Evolutionary conservation across 2,797 vertebrate genomes (phyloP).

Genomic region (Sebastes aleutianus): DNA sequence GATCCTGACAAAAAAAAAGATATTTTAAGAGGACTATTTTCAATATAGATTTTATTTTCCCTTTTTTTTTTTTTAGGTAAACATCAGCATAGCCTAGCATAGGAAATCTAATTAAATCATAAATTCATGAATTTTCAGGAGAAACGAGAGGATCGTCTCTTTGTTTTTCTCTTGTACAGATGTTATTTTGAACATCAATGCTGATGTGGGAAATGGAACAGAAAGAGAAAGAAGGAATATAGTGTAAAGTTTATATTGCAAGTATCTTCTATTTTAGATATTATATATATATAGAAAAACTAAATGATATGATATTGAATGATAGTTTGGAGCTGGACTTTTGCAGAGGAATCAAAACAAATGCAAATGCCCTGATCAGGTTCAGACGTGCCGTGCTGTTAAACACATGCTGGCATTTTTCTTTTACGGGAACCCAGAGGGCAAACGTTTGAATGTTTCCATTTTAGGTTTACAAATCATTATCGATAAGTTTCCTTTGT

Average conservation of each 20-base stretch:
- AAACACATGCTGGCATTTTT: constrained; percentile 7
- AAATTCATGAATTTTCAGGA: constrained; percentile 36
- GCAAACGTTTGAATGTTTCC: constrained; percentile 13
- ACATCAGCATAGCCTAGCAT: constrained; percentile 43
- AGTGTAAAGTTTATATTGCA: constrained; percentile 48
- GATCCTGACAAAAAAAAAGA: constrained; percentile 46
- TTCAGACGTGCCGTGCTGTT: constrained; percentile 11
- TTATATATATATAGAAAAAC: constrained; percentile 29
- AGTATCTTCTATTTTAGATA: constrained; percentile 71
- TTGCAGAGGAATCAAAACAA: constrained; percentile 22
- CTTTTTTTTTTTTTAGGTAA: constrained; percentile 53
- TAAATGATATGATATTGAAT: constrained; percentile 49
- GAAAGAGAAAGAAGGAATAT: constrained; percentile 37
- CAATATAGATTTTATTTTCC: constrained; percentile 75
- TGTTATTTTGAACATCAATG: constrained; percentile 27
- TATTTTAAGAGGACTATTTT: constrained; percentile 81
- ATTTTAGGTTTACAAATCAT: constrained; percentile 4
- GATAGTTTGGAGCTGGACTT: constrained; percentile 32
- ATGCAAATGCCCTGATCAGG: constrained; percentile 1
- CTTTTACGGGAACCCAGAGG: neutral
- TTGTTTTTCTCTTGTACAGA: constrained; percentile 49
- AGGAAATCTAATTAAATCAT: constrained; percentile 17
- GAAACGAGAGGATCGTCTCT: constrained; percentile 42
- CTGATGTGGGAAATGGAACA: constrained; percentile 35
- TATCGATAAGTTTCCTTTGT: constrained; percentile 44